Percentiles rank a stretch among this genome's conserved stretches.
Conservation (phyloP, 2,113 vertebrate species). For the Semicossyphus pulcher region DNA sequence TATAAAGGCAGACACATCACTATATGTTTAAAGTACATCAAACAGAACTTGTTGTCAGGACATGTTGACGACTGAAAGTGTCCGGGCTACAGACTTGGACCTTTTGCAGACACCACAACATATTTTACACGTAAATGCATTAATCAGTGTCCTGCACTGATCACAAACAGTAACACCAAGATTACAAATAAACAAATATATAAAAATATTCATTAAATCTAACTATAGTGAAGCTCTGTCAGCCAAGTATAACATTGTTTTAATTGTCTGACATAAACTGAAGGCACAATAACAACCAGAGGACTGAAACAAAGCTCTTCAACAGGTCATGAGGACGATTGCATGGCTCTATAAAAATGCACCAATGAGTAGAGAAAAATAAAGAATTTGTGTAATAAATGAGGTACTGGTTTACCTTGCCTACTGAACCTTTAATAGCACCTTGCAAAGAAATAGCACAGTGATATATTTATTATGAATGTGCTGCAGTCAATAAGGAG, state of each 20-base stretch:
- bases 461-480: constrained; percentile 1
- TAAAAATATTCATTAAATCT: constrained; percentile 7
- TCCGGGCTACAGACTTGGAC: constrained; percentile 1
- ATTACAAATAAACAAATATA: constrained; percentile 28
- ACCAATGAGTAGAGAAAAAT: neutral
- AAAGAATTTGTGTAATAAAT: neutral
- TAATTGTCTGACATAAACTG: too few relatives aligned
- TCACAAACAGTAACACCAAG: constrained; percentile 12
- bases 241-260: neutral
- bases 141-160: constrained; percentile 73
- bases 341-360: constrained; percentile 2
- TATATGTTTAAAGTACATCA: constrained; percentile 3
- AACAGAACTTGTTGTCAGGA: neutral
- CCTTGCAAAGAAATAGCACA: constrained; percentile 1
- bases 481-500: neutral
- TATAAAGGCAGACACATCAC: constrained; percentile 26
- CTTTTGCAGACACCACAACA: constrained; percentile 4
- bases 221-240: neutral
- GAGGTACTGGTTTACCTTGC: constrained; percentile 18
- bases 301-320: constrained; percentile 1
- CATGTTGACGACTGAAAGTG: neutral
- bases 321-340: neutral
- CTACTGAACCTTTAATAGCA: constrained; percentile 21
- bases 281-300: neutral
- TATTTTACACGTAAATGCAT: constrained; percentile 29